These are phyloP conservation scores for Aphelenchoides avenae DNA, from an alignment of 1,140 invertebrate genomes.

Conservation along the genomic window DNA sequence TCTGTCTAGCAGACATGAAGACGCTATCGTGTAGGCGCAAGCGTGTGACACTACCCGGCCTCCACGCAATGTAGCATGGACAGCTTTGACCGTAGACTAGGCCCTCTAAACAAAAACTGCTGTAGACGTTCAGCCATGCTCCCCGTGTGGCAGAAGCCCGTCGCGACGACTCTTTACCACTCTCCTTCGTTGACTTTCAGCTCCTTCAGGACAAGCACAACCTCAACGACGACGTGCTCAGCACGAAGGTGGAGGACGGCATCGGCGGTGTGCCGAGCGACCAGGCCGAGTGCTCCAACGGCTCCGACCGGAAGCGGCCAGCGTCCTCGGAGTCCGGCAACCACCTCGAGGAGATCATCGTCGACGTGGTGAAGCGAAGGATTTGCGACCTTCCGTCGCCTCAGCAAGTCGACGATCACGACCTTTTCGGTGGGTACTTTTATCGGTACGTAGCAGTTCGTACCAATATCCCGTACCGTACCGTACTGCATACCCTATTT, in stretches of 20 bases:
- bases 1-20: no score
- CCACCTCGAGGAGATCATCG: slow-evolving; percentile 11
- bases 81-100: no score
- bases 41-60: no score
- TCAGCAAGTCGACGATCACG: slow-evolving; percentile 9
- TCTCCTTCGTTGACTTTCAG: neutral
- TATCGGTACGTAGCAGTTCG: no score
- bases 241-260: slow-evolving; percentile 1
- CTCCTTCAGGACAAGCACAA: neutral
- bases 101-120: no score
- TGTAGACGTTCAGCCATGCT: no score
- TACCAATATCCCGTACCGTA: no score
- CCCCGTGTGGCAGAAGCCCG: neutral
- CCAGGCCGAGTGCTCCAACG: no score
- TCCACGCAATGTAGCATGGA: no score
- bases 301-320: no score
- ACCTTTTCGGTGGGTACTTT: slow-evolving; percentile 14
- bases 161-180: neutral
- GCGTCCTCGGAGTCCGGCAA: neutral
- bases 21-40: no score
- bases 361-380: slow-evolving; percentile 13
- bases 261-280: neutral
- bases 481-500: no score
- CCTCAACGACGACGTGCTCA: neutral
- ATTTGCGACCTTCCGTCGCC: slow-evolving; percentile 7